Evolutionary conservation across 2,888 invertebrate genomes (phyloP), one percentile per base, ranked within the genome.

Genomic region (Cheilosia vulpina): DNA sequence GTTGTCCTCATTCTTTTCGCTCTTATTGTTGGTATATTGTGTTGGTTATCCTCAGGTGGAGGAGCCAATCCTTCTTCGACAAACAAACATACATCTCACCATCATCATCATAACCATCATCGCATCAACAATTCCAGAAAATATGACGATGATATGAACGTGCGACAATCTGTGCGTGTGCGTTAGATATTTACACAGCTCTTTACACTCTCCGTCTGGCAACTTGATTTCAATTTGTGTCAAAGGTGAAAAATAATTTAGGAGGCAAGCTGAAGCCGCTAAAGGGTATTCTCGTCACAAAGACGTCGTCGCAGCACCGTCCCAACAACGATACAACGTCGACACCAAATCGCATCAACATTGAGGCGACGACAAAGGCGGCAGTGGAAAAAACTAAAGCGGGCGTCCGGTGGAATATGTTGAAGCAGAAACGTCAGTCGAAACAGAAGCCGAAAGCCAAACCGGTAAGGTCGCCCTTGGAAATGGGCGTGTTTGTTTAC

Each of bases 391-490:
- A 88, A 87, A 87, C 87, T 82, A 88, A 87, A 87, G 83, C 87
- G 89, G 89, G 87, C 88, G 88, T 88, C 88, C 87, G 88, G 89
- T 88, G 91, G 91, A 91, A 90, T 90, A 91, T 91, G 91, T 91
- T 91, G 91, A 91, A 91, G 89, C 90, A 89, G 88, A 91, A 91
- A 90, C 91, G 91, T 87, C 90, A 90, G 88, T 89, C 90, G 75
- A 91, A 91, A 80, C 91, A 91, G 89, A 91, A 91, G 89, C 91
- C 91, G 88, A 91, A 91, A 90, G 91, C 91, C 87, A 91, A 91
- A 90, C 91, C 91, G 91, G 91, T 91, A 91, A 91, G 91, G 87
- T 82, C 21, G 82, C 38, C 73, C 52, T 50, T 13, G 21, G 27
- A 53, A 19, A 43, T 55, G 47, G 80, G 71, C 31, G 31, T 31